phyloP scores from a whole-genome alignment of 2,888 invertebrate genomes.

The Eupithecia dodoneata region DNA sequence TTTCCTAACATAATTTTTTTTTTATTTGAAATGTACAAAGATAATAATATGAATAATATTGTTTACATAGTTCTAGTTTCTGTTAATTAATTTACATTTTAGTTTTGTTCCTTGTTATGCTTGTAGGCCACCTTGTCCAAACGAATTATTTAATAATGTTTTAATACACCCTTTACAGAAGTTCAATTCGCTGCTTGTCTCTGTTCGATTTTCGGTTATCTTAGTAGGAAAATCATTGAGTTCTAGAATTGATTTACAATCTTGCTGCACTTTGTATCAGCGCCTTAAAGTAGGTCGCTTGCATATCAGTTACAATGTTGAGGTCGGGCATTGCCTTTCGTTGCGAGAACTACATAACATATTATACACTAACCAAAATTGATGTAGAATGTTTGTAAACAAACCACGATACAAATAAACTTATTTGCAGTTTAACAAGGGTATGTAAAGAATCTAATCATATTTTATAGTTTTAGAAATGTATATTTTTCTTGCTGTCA shows the following conservation, averaged over 20 bases:
- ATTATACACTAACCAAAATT: too few relatives aligned
- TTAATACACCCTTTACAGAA: not conserved
- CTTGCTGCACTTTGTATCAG: not conserved
- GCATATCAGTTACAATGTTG: conserved; percentile 38
- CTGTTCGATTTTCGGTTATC: not conserved
- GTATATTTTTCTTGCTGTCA: not conserved
- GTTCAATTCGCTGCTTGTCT: not conserved
- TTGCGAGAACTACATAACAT: not conserved
- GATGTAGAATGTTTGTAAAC: too few relatives aligned
- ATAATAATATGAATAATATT: too few relatives aligned
- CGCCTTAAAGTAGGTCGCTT: conserved; percentile 27
- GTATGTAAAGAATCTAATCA: too few relatives aligned
- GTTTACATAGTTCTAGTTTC: too few relatives aligned
- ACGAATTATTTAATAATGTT: not conserved
- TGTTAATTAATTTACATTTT: too few relatives aligned
- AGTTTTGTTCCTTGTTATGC: too few relatives aligned
- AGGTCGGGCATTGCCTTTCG: conserved; percentile 38
- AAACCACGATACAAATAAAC: too few relatives aligned
- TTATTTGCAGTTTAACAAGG: too few relatives aligned
- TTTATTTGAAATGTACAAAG: too few relatives aligned
- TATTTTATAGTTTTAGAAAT: too few relatives aligned
- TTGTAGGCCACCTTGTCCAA: not conserved
- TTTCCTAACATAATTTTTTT: not conserved
- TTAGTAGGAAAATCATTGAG: not conserved
- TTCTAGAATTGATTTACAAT: not conserved